Conservation (phyloP, 2,888 invertebrate species). For the Chloromyia formosa region DNA sequence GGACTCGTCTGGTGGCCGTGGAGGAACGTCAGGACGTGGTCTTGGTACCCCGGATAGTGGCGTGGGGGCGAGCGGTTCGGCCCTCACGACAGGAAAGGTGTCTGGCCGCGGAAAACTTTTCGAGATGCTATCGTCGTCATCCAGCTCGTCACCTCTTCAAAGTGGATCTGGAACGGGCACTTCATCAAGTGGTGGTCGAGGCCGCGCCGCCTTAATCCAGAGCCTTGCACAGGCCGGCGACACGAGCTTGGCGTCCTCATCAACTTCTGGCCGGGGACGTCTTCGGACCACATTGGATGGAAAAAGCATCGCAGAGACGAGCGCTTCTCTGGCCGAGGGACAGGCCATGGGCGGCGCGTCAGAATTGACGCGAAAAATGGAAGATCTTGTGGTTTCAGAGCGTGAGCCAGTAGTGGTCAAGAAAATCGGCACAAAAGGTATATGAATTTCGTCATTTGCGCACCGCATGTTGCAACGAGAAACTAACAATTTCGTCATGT, state of each 20-base stretch:
- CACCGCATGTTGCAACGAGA: too few relatives aligned
- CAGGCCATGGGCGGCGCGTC: neutral
- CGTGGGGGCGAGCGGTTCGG: neutral
- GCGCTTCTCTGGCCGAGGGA: neutral
- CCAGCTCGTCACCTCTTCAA: conserved; percentile 26
- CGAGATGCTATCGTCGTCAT: conserved; percentile 52
- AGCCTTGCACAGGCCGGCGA: neutral
- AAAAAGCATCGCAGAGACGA: neutral
- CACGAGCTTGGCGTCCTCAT: neutral
- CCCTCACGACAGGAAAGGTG: conserved; percentile 26
- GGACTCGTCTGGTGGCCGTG: neutral
- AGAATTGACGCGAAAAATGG: neutral
- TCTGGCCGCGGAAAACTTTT: conserved; percentile 54
- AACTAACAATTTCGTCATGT: too few relatives aligned
- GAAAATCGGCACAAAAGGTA: conserved; percentile 30
- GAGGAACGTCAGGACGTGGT: neutral
- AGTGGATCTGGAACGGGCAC: neutral
- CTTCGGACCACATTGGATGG: neutral
- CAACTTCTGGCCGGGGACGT: conserved; percentile 2
- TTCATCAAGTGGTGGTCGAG: conserved; percentile 20
- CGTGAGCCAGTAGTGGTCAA: conserved; percentile 8
- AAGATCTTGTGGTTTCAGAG: conserved; percentile 11
- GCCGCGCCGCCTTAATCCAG: conserved; percentile 24
- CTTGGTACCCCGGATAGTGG: conserved; percentile 7
- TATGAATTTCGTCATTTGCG: neutral